Evolutionary conservation across 92 coral and sea anemone species (phyloP), one percentile per base, ranked within the genome.

Genomic region (Porites evermanni): DNA sequence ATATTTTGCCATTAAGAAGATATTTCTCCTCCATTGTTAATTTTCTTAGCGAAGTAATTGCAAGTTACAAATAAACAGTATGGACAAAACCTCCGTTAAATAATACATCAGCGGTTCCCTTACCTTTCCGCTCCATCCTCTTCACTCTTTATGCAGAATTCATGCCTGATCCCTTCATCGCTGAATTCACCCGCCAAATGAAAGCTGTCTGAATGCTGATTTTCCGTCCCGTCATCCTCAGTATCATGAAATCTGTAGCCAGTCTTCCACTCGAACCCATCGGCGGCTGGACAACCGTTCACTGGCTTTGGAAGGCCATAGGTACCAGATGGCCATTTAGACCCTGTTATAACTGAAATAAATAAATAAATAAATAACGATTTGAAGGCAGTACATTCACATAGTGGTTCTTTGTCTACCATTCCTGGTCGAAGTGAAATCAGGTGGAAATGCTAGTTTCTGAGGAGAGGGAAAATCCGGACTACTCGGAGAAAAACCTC

Each of bases 201-300:
- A 75, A 89, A 93, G 60, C 93, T 86, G 74, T 93, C 93, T 18
- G 99, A 97, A 79, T 95, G 94, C 80, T 95, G 97, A 88, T 97
- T 97, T 83, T 97, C 99, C 64, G 98, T 93, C 53, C 98, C 96
- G 73, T 97, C 99, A 73, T 97, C 99, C 85, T 95, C 99, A 21
- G 99, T 97, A 91, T 97, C 99, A 88, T 97, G 98, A 91, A 97
- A 97, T 70, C 98, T 86, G 87, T 75, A 90, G 73, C 99, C 99
- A 54, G 95, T 89, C 89, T 91, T 87, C 99, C 99, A 97, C 17
- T 87, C 64, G 65, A 97, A 97, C 26, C 98, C 98, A 76, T 89
- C 87, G 54, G 91, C 84, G 23, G 75, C 77, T 54, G 99, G 99
- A 84, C 99, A 97, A 14, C 99, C 99, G 73, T 98, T 85, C 29